Base-by-base conservation (phyloP, 2,888 invertebrate genomes). In the Stenichneumon culpator region DNA sequence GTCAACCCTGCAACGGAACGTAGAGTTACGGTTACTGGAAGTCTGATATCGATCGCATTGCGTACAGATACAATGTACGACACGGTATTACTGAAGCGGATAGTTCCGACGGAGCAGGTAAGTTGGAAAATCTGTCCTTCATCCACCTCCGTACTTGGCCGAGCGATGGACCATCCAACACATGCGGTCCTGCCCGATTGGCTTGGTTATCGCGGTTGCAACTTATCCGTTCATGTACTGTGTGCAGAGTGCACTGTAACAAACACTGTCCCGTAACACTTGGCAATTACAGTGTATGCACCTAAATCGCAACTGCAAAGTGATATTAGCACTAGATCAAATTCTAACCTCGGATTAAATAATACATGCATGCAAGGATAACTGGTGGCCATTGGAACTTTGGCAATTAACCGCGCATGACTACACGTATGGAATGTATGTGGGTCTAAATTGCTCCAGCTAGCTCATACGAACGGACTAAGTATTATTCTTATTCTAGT, bases 321-420 rank as follows among this genome's bases (percentile, higher is more conserved):
- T 79, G 74, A 82, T 85, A 77, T 82, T 79, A 77, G 75, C 67
- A 65, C 50, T 72, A 77, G 75, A 60, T 82, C 19, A 77, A 72
- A 16, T 36, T 60, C 28, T 52, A 79, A 75, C 39, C 25, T 39
- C 70, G 28, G 75, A 82, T 77, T 60, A 75, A 75, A 82, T 60
- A 60, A 74, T 74, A 22, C 74, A 69, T 50, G 22, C 39, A 22
- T 52, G 52, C 19, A 47, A 47, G 28, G 67, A 72, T 79, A 77
- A 77, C 28, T 67, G 36, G 60, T 77, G 67, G 68, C 68, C 60
- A 77, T 82, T 82, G 65, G 54, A 80, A 82, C 68, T 82, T 82
- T 72, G 72, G 67, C 82, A 72, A 79, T 85, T 77, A 70, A 82
- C 65, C 28, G 4, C 28, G 28, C 28, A 28, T 28, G 0, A 4